Base-by-base conservation (phyloP, 2,797 vertebrate species). In the Numenius phaeopus region DNA sequence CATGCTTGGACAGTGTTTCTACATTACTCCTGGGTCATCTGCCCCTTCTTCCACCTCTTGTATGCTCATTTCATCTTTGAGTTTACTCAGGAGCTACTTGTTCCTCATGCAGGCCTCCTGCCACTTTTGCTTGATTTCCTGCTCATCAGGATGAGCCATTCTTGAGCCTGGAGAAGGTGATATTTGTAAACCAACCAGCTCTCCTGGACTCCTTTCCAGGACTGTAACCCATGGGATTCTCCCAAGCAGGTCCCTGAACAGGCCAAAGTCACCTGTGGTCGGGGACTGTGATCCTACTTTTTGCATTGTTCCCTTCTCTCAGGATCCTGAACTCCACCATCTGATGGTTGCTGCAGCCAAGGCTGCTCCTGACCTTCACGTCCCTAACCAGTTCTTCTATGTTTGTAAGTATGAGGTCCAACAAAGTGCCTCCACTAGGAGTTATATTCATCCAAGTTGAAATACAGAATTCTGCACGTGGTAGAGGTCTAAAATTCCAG, bases 391-490 rank as follows among this genome's bases (percentile, higher is more conserved):
- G 4, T 47, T 78, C n/a, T 39, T 65, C 37, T 54, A 0, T 24
- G 30, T 73, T 73, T 77, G 15, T 32, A 34, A 54, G 7, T 24
- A 7, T 5, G 23, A 42, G 8, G 23, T 71, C 44, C 24, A 65
- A 11, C 27, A 61, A 13, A 10, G 7, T 72, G 10, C 27, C 32
- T 71, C 44, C n/a, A 49, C 30, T 32, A 34, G 14, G 26, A 9
- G 9, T 46, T 89, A 7, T 16, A 23, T 7, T 19, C 0, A 0
- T 71, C 29, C 23, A 76, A 27, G 18, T 26, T 75, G 39, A 87
- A 79, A 87, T n/a, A 30, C 0, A 2, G 40, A 34, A 55, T 69
- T 90, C 40, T 76, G 14, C 1, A 7, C 1, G 0, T 49, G 11
- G 7, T 19, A 54, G 47, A 66, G 52, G 11, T 67, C 23, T 81